phyloP scores from a whole-genome alignment of 2,113 vertebrate genomes.

The Hyla sarda region DNA sequence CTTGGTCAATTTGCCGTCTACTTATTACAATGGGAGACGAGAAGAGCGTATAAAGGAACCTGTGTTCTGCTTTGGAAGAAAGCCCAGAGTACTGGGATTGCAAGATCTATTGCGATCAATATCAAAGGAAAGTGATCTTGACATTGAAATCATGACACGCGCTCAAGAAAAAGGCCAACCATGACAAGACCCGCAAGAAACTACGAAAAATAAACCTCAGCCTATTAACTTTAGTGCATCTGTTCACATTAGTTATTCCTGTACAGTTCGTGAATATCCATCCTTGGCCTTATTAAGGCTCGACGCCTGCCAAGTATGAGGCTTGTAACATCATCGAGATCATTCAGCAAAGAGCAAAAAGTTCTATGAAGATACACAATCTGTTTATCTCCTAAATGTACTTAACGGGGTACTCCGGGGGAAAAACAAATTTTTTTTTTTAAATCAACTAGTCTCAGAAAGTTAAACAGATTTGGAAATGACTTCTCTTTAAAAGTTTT shows the following conservation, averaged over 20 bases:
- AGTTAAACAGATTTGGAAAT: too few species aligned
- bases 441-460: too few species aligned
- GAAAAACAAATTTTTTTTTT: too few species aligned
- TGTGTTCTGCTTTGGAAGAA: background rate
- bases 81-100: slow-evolving; percentile 6
- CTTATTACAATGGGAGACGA: slow-evolving; percentile 1
- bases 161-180: background rate
- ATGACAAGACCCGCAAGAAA: background rate
- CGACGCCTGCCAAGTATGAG: background rate
- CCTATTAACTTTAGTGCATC: background rate
- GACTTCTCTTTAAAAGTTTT: too few species aligned
- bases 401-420: too few species aligned
- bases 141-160: slow-evolving; percentile 23
- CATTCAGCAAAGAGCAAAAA: background rate
- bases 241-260: background rate
- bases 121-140: slow-evolving; percentile 15
- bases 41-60: background rate
- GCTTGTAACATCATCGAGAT: background rate
- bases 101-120: slow-evolving; percentile 22
- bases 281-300: background rate
- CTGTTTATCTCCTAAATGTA: background rate
- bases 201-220: background rate
- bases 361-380: background rate
- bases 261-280: background rate
- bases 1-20: background rate